These are phyloP conservation scores for Hedya salicella DNA, from an alignment of 2,888 invertebrate species.

Conservation along the genomic window DNA sequence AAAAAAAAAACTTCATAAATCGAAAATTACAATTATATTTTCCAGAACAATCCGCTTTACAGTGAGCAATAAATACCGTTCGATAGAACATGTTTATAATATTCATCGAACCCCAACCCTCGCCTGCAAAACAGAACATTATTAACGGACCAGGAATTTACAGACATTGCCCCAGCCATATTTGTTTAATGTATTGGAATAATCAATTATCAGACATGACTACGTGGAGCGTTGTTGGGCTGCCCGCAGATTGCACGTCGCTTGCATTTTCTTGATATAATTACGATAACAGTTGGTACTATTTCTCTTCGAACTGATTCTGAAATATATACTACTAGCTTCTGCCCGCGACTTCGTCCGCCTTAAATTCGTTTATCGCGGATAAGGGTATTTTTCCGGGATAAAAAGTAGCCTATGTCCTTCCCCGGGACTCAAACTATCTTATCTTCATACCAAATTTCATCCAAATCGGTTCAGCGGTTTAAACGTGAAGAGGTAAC, in stretches of 20 bases:
- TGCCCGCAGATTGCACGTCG: constrained; percentile 7
- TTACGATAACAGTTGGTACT: constrained; percentile 3
- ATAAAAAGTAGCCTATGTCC: too few relatives aligned
- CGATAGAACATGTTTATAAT: constrained; percentile 13
- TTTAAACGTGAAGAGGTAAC: too few relatives aligned
- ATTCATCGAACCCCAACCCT: constrained; percentile 26
- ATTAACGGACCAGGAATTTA: constrained; percentile 30
- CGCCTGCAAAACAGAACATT: constrained; percentile 23
- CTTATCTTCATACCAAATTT: too few relatives aligned
- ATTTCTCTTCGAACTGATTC: too few relatives aligned
- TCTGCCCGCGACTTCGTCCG: too few relatives aligned
- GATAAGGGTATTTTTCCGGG: too few relatives aligned
- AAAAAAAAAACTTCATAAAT: too few relatives aligned
- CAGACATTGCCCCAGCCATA: constrained; percentile 30
- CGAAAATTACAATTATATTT: neutral
- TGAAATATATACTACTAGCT: too few relatives aligned
- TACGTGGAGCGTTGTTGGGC: constrained; percentile 22
- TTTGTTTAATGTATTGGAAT: constrained; percentile 41
- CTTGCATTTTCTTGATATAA: constrained; percentile 19
- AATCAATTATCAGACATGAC: constrained; percentile 39
- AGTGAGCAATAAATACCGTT: constrained; percentile 8
- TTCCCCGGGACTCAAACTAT: too few relatives aligned
- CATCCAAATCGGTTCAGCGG: too few relatives aligned
- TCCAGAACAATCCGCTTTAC: constrained; percentile 5
- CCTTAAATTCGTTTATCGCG: too few relatives aligned